Percentiles rank a stretch among this genome's conserved stretches.
Conservation (phyloP, 35 echinoderm and acorn worm genomes). For the Heliocidaris tuberculata region DNA sequence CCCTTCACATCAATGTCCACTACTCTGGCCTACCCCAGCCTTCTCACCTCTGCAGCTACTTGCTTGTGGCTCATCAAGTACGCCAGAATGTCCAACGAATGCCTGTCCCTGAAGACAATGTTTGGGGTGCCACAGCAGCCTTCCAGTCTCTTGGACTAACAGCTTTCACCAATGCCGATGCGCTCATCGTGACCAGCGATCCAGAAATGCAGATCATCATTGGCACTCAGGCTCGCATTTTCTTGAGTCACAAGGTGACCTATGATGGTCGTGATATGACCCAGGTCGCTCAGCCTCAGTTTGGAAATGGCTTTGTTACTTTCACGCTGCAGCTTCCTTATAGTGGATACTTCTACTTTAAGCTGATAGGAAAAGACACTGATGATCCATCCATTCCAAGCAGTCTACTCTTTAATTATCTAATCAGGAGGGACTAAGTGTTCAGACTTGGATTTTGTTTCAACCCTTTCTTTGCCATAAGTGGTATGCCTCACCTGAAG, state of each 20-base stretch:
- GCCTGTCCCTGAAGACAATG: slow-evolving; percentile 41
- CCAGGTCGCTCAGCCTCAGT: not conserved
- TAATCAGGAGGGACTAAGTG: not conserved
- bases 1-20: slow-evolving; percentile 67
- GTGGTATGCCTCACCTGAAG: not conserved
- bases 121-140: slow-evolving; percentile 64
- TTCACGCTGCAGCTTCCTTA: not conserved
- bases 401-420: slow-evolving; percentile 31
- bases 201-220: slow-evolving; percentile 55
- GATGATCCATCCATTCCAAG: slow-evolving; percentile 41
- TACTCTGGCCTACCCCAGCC: slow-evolving; percentile 53
- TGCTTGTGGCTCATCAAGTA: slow-evolving; percentile 55
- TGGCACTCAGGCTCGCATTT: slow-evolving; percentile 24
- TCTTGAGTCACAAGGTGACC: not conserved
- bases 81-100: slow-evolving; percentile 54
- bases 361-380: not conserved
- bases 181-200: slow-evolving; percentile 58
- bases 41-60: slow-evolving; percentile 86
- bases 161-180: slow-evolving; percentile 68
- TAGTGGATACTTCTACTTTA: slow-evolving; percentile 18
- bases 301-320: slow-evolving; percentile 29
- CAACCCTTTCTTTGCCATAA: not conserved
- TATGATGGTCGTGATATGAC: not conserved
- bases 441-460: not conserved
- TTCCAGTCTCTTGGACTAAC: slow-evolving; percentile 60